Evolutionary conservation across 2,888 invertebrate genomes (phyloP), one percentile per base, ranked within the genome.

Genomic region (Scaptomyza cyrtandrae): DNA sequence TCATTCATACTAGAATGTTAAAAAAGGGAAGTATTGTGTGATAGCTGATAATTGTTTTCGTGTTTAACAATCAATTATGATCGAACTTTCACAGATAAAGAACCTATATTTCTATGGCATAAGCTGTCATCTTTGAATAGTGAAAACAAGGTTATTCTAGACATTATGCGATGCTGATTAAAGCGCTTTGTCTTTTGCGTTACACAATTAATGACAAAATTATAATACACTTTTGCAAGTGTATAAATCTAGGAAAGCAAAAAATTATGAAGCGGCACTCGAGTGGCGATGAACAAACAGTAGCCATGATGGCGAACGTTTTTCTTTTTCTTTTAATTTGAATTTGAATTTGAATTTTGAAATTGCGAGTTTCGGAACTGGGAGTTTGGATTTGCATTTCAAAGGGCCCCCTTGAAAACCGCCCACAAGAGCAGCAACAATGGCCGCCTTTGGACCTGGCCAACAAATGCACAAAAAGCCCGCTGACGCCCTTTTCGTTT

Each of bases 361-460:
- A 11, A 16, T 13, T 35, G 35, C 35, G 64, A 37, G 48, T 43
- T 77, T 55, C 31, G 43, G 46, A 50, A 54, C 50, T 83, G 74
- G 73, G 52, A 56, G 44, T 65, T 65, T 49, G 64, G 45, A 75
- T 78, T 78, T 77, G 70, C 78, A 80, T 83, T 74, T 86, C 86
- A 86, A 86, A 86, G 83, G 80, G 62, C 54, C 52, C 74, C 50
- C 59, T 74, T 50, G 49, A 75, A 48, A 59, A 72, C 75, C 72
- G 78, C 78, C 80, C 64, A 62, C 78, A 73, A 78, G 63, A 72
- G 63, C 65, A 63, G 49, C 62, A 74, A 77, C 69, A 72, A 75
- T 75, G 75, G 75, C 75, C 48, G 64, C 56, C 52, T 43, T 59
- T 54, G 5, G 55, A 19, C 46, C 49, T 9, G 60, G 43, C 48